A percentile compares a stretch with the other conserved stretches of the same genome.
Conservation (phyloP, 2,113 vertebrate species). For the Chauna torquata region DNA sequence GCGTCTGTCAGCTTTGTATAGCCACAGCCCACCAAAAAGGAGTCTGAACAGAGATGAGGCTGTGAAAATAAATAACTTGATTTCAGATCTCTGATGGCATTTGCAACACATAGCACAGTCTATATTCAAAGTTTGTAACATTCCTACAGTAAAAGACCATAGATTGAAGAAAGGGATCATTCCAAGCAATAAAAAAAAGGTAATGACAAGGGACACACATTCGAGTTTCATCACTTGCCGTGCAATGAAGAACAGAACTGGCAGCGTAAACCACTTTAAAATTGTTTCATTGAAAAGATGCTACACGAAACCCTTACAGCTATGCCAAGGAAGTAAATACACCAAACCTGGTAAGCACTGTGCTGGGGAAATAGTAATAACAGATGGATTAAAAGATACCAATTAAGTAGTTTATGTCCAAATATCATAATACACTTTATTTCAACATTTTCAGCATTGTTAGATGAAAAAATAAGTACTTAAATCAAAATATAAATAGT, state of each 20-base stretch:
- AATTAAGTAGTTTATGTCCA: not conserved
- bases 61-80: not conserved
- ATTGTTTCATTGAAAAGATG: not conserved
- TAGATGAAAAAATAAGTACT: not conserved
- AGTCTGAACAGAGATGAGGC: not conserved
- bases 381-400: not conserved
- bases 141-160: not conserved
- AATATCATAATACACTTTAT: not conserved
- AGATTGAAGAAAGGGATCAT: not conserved
- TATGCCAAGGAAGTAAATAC: not conserved
- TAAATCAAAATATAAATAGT: not conserved
- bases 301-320: not conserved
- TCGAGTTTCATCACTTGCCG: not conserved
- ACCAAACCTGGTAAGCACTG: not conserved
- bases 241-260: not conserved
- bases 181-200: not conserved
- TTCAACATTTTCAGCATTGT: not conserved
- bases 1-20: not conserved
- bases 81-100: not conserved
- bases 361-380: not conserved
- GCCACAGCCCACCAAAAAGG: not conserved
- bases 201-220: not conserved
- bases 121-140: not conserved
- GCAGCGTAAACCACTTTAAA: constrained; percentile 12
- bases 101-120: not conserved